Evolutionary conservation across 2,113 vertebrate genomes (phyloP).

Genomic region (Vidua macroura): DNA sequence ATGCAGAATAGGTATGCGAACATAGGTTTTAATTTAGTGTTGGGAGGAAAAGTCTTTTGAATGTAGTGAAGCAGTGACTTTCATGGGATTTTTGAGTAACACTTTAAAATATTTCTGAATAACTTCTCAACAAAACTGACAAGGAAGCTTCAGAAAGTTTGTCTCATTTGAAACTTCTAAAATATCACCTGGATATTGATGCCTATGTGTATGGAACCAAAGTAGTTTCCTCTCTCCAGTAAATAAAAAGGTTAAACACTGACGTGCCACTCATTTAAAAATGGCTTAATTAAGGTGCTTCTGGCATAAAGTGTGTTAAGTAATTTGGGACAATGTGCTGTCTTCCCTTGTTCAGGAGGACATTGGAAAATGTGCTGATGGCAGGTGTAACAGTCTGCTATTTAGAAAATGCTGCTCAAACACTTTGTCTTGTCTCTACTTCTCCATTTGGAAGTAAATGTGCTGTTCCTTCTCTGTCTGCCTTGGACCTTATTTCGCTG

Average conservation of each 20-base stretch:
- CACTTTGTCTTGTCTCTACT: not conserved
- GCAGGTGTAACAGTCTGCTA: not conserved
- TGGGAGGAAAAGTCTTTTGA: not conserved
- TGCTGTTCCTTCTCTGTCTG: not conserved
- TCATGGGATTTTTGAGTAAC: not conserved
- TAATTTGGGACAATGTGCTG: not conserved
- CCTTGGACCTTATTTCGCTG: conserved; percentile 15
- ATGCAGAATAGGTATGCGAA: not conserved
- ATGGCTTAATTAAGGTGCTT: not conserved
- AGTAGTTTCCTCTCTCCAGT: not conserved
- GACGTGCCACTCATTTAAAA: not conserved
- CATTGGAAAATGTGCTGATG: conserved; percentile 32
- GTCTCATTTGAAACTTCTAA: not conserved
- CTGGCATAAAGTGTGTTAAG: not conserved
- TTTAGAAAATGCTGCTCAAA: conserved; percentile 23
- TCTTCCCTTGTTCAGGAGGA: not conserved
- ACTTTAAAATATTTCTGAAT: not conserved
- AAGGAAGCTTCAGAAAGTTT: not conserved
- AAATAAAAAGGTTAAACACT: not conserved
- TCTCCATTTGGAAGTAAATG: not conserved
- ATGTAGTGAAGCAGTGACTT: not conserved
- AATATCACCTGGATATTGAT: not conserved
- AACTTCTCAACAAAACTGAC: not conserved
- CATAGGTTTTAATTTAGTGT: not conserved
- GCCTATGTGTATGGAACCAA: not conserved